Evolutionary conservation across 2,113 vertebrate species (phyloP).

Genomic region (Crotalus tigris): DNA sequence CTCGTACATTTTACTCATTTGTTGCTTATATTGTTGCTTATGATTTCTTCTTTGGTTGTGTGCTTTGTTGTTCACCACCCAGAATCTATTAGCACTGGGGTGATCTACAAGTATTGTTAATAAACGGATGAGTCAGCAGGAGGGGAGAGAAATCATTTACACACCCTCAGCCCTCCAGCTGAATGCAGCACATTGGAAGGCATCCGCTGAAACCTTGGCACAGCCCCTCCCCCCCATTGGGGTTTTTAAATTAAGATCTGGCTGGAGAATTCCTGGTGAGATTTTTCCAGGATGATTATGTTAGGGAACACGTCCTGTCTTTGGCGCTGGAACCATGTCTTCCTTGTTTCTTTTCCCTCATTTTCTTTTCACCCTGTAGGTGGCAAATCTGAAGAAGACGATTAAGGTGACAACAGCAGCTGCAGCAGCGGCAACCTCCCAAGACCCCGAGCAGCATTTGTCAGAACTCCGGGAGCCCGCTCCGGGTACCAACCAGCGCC

Average conservation of each 20-base stretch:
- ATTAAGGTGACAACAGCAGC: conserved; percentile 93
- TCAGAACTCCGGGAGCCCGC: conserved; percentile 74
- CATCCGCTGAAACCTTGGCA: not conserved
- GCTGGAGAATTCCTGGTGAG: not conserved
- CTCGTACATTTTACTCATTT: not conserved
- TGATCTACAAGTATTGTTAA: not conserved
- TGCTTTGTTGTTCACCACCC: not conserved
- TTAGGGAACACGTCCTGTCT: not conserved
- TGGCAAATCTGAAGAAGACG: conserved; percentile 95
- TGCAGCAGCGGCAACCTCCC: conserved; percentile 87
- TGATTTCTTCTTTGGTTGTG: not conserved
- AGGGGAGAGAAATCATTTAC: not conserved
- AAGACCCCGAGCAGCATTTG: conserved; percentile 87
- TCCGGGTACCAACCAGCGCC: conserved; percentile 74
- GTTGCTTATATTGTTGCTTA: not conserved
- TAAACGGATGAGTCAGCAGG: not conserved
- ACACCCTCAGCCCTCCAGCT: not conserved
- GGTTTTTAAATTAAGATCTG: not conserved
- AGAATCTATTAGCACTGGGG: not conserved
- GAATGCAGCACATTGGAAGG: not conserved
- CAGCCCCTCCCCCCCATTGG: not conserved
- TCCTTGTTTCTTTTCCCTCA: not conserved
- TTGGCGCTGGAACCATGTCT: not conserved
- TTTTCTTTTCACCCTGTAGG: conserved; percentile 65
- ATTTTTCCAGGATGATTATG: not conserved